Conservation (phyloP, 2,888 invertebrate species). For the Papilio protenor region DNA sequence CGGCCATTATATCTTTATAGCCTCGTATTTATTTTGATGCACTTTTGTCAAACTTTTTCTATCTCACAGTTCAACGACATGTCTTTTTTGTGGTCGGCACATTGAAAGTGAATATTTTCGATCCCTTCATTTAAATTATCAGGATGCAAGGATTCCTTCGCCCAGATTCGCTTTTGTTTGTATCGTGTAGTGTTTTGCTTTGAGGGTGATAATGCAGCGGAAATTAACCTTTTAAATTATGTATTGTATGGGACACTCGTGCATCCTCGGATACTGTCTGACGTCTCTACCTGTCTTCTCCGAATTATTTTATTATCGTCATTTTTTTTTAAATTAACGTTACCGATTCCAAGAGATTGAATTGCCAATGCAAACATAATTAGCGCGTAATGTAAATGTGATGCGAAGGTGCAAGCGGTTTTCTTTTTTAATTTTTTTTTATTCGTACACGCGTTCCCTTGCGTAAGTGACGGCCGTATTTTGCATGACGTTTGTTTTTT, state of each 20-base stretch:
- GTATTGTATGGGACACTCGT: conserved; percentile 26
- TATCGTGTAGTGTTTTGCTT: conserved; percentile 25
- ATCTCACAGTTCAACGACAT: conserved; percentile 42
- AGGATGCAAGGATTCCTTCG: conserved; percentile 3
- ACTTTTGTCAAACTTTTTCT: conserved; percentile 42
- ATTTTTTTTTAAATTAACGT: conserved; percentile 31
- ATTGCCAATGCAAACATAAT: conserved; percentile 33
- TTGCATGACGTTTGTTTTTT: conserved; percentile 34
- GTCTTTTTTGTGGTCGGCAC: conserved; percentile 9
- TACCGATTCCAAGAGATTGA: conserved; percentile 31
- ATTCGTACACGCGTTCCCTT: conserved; percentile 23
- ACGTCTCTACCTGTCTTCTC: conserved; percentile 30
- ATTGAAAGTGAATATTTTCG: conserved; percentile 34
- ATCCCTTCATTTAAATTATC: conserved; percentile 29
- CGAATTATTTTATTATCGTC: conserved; percentile 31
- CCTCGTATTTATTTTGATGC: conserved; percentile 33
- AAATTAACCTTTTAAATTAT: conserved; percentile 23
- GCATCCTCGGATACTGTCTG: conserved; percentile 8
- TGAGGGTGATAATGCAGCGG: neutral
- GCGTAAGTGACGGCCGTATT: conserved; percentile 33
- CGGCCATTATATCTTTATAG: conserved; percentile 50
- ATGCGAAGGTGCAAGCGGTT: conserved; percentile 24
- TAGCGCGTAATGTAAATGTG: conserved; percentile 32
- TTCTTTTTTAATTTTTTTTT: conserved; percentile 18
- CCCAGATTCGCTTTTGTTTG: conserved; percentile 11